Base-by-base conservation (phyloP, 2,888 invertebrate species). In the Scaptodrosophila latifasciaeformis region DNA sequence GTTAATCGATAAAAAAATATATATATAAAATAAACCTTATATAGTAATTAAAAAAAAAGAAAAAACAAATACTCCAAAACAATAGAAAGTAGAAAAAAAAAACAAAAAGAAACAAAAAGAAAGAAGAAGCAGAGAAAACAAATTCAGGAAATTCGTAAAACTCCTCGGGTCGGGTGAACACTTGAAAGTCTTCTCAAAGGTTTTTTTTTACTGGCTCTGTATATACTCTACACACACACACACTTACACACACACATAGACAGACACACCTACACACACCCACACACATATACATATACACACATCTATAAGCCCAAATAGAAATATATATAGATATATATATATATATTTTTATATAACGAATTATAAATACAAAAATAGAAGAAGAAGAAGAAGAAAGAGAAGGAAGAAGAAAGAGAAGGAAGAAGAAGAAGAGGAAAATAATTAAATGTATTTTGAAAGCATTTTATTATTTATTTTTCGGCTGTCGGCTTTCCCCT, bases 401-500 rank as follows among this genome's bases (percentile, higher is more conserved):
- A 44, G n/a, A n/a, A n/a, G n/a, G n/a, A n/a, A n/a, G n/a, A n/a
- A n/a, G n/a, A n/a, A n/a, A n/a, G n/a, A n/a, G n/a, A 54, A 57
- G 59, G 42, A 57, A 40, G 50, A 47, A 56, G 49, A 54, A 54
- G 62, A 60, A 61, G 51, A 44, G 59, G 56, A 65, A 49, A 70
- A 67, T 66, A 59, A 67, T 67, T 59, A 57, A 75, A 78, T 71
- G 75, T 72, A 65, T 67, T 75, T 59, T 61, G 29, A 67, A 56
- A 67, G 64, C 68, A 70, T 75, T 72, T 70, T 70, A 64, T 77
- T 71, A 70, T 75, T 75, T 75, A 69, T 70, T 75, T 82, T 82
- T 84, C 86, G 85, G 85, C 86, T 86, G 86, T 86, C 86, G 85
- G 86, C 85, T 86, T 86, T 86, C 86, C 86, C 86, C 86, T 86